Evolutionary conservation across 2,113 vertebrate species (phyloP).

Genomic region (Morone chrysops): DNA sequence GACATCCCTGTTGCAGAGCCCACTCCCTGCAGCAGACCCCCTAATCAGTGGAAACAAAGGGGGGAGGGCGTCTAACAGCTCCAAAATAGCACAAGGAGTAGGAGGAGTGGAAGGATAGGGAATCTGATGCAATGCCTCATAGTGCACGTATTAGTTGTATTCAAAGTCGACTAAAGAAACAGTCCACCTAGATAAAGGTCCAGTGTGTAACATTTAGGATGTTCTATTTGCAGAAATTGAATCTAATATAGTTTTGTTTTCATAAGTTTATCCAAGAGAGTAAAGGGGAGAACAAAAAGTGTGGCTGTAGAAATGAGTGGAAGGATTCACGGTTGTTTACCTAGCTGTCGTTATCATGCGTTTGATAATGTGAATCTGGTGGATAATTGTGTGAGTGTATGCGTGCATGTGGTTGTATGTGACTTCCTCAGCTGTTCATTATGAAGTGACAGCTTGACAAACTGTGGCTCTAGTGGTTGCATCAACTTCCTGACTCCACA

Average conservation of each 20-base stretch:
- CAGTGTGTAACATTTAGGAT: too few relatives aligned
- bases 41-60: slow-evolving; percentile 82
- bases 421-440: slow-evolving; percentile 72
- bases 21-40: slow-evolving; percentile 70
- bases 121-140: slow-evolving; percentile 63
- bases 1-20: slow-evolving; percentile 76
- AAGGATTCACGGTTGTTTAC: slow-evolving; percentile 4
- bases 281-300: neutral
- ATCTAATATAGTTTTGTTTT: too few relatives aligned
- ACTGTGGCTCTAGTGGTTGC: slow-evolving; percentile 68
- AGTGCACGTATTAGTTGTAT: slow-evolving; percentile 40
- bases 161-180: slow-evolving; percentile 18
- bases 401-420: slow-evolving; percentile 33
- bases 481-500: slow-evolving; percentile 76
- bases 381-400: slow-evolving; percentile 15
- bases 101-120: slow-evolving; percentile 77
- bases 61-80: slow-evolving; percentile 63
- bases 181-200: neutral
- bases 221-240: too few relatives aligned
- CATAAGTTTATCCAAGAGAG: neutral
- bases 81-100: slow-evolving; percentile 77
- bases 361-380: slow-evolving; percentile 30
- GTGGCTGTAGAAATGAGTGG: slow-evolving; percentile 7
- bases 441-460: slow-evolving; percentile 76
- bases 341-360: neutral